Base-by-base conservation (phyloP, 2,113 vertebrate species). In the Pterophyllum scalare region DNA sequence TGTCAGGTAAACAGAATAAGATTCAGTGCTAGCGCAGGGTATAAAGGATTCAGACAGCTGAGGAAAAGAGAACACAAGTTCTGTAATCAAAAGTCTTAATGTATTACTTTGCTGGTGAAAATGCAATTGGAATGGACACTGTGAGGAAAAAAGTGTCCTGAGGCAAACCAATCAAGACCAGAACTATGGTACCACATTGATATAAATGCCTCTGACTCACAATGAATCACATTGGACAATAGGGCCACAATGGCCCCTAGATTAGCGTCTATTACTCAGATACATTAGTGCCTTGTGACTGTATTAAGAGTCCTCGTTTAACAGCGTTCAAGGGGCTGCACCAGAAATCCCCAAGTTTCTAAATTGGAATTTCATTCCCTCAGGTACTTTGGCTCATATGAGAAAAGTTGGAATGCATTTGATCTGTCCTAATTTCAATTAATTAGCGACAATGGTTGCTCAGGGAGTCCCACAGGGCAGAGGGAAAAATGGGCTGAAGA, bases 341-440 rank as follows among this genome's bases (percentile, higher is more conserved):
- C 70, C 94, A 95, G 94, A 95, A 95, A 95, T 96, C 94, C 92
- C 93, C 94, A 95, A 96, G 95, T 96, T 94, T 96, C 95, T 94
- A 96, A 96, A 96, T 96, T 96, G 93, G 95, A 96, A 95, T 93
- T 95, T 95, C 91, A 95, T 96, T 95, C 94, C 96, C 96, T 86
- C 94, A 95, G 95, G 95, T 95, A 93, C 94, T 95, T 95, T 92
- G 91, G 93, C 86, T 94, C 93, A 96, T 95, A 96, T 95, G 95
- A 96, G 95, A 95, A 95, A 93, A 95, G 95, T 96, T 95, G 94
- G 94, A 96, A 96, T 94, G 95, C 95, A 94, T 95, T 96, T 96
- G 94, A 96, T 96, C 94, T 96, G 96, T 93, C 95, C 95, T 96
- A 95, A 96, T 96, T 96, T 96, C 95, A 96, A 96, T 96, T 96